A percentile compares a stretch with the other conserved stretches of the same genome.
phyloP scores from a whole-genome alignment of 2,888 invertebrate species.

The Lithophane semibrunnea region DNA sequence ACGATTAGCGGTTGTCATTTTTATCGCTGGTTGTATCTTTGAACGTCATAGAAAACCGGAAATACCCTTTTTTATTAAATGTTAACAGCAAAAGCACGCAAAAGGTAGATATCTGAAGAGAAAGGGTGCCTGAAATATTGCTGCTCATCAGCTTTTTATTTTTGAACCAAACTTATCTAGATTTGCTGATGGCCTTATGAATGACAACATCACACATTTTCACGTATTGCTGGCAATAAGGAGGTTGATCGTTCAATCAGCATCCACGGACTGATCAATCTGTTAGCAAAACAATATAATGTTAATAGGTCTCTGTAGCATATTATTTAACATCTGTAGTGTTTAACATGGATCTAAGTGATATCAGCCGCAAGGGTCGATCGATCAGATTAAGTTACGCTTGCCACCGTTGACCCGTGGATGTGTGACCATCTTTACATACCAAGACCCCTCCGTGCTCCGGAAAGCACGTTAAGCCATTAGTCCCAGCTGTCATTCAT shows the following conservation, averaged over 20 bases:
- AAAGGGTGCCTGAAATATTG: background rate
- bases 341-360: too few species aligned
- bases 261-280: background rate
- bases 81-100: background rate
- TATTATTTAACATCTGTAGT: background rate
- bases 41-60: background rate
- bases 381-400: too few species aligned
- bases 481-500: too few species aligned
- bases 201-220: background rate
- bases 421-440: too few species aligned
- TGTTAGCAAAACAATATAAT: background rate
- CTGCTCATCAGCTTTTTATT: background rate
- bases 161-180: background rate
- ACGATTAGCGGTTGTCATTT: slow-evolving; percentile 28
- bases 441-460: too few species aligned
- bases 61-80: too few species aligned
- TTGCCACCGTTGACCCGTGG: too few species aligned
- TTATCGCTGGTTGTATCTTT: slow-evolving; percentile 4
- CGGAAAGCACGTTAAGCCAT: too few species aligned
- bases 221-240: too few species aligned
- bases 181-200: background rate
- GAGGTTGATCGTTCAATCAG: background rate
- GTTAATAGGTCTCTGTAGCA: background rate
- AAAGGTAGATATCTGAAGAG: background rate
- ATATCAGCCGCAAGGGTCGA: too few species aligned